Conservation (phyloP, 2,888 invertebrate species). For the Ecliptopera silaceata region DNA sequence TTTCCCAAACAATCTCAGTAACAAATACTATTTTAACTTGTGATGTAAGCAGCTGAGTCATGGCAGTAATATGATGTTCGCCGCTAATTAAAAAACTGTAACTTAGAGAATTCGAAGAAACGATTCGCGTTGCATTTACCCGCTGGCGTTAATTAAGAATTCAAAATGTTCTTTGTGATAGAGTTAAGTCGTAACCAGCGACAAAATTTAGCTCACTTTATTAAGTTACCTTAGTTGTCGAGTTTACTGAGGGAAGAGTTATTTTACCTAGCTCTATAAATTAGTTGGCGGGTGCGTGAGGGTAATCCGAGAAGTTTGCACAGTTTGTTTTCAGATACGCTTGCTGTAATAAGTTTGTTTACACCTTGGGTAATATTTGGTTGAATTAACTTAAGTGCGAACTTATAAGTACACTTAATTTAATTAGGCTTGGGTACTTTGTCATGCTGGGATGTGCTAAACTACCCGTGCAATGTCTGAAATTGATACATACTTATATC, state of each 20-base stretch:
- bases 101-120: constrained; percentile 46
- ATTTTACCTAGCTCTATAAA: constrained; percentile 30
- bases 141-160: constrained; percentile 75
- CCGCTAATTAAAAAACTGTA: constrained; percentile 4
- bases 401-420: neutral
- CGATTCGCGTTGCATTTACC: constrained; percentile 64
- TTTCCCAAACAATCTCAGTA: too few relatives aligned
- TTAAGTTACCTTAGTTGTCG: constrained; percentile 50
- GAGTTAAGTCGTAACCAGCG: constrained; percentile 60
- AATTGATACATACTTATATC: too few relatives aligned
- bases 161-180: constrained; percentile 70
- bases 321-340: constrained; percentile 12
- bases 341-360: constrained; percentile 6
- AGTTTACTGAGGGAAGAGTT: constrained; percentile 45
- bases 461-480: too few relatives aligned
- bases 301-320: constrained; percentile 20
- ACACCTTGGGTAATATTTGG: neutral
- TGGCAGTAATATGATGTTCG: neutral
- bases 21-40: too few relatives aligned
- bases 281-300: constrained; percentile 27
- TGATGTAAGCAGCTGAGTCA: neutral
- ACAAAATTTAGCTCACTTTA: constrained; percentile 58
- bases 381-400: neutral
- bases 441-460: too few relatives aligned
- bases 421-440: too few relatives aligned